phyloP scores from a whole-genome alignment of 2,888 invertebrate genomes.

The Cremastobaeus sp. region DNA sequence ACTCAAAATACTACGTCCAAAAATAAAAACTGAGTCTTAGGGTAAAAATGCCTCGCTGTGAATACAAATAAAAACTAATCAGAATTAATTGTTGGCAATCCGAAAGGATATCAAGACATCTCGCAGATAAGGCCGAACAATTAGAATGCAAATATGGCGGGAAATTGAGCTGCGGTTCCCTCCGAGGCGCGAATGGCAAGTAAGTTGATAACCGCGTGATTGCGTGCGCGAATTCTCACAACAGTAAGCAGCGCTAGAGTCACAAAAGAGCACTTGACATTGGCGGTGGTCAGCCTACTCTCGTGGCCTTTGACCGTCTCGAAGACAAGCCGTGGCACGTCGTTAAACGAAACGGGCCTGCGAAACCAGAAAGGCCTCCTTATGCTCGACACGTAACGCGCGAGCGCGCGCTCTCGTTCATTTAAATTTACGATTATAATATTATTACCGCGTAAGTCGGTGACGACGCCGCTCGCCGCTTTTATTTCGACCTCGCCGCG shows the following conservation, averaged over 20 bases:
- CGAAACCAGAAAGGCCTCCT: constrained; percentile 67
- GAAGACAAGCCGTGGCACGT: constrained; percentile 67
- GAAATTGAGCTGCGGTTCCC: too few relatives aligned
- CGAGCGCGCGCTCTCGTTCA: constrained; percentile 71
- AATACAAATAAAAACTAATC: too few relatives aligned
- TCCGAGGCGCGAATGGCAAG: too few relatives aligned
- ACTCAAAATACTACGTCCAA: too few relatives aligned
- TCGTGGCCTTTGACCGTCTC: constrained; percentile 67
- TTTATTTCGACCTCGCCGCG: constrained; percentile 23
- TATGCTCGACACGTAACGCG: constrained; percentile 74
- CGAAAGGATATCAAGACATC: too few relatives aligned
- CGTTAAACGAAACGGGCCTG: constrained; percentile 72
- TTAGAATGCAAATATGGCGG: too few relatives aligned
- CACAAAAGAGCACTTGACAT: constrained; percentile 9
- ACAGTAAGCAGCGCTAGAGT: constrained; percentile 18
- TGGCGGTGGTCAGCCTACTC: constrained; percentile 60
- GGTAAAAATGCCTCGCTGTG: too few relatives aligned
- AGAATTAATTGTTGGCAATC: too few relatives aligned
- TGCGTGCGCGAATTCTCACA: constrained; percentile 15
- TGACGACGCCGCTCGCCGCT: constrained; percentile 45
- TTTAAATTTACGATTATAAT: constrained; percentile 72
- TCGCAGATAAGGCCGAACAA: too few relatives aligned
- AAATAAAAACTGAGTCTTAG: too few relatives aligned
- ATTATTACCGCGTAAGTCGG: constrained; percentile 59
- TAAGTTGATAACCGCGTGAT: too few relatives aligned